phyloP scores from a whole-genome alignment of 2,888 invertebrate species.

The Trichopria drosophilae region DNA sequence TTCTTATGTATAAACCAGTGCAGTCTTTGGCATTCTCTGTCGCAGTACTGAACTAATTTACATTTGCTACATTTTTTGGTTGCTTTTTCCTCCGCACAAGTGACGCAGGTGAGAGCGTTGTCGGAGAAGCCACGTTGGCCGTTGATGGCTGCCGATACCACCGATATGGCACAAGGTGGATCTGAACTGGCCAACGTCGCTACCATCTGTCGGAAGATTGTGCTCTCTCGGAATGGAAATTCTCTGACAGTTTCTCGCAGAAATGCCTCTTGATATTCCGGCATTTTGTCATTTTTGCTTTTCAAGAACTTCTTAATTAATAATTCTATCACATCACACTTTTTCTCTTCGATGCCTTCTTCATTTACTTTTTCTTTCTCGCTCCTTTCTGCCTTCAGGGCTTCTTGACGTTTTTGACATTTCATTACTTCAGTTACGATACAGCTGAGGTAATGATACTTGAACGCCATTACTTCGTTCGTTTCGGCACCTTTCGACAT shows the following conservation, averaged over 20 bases:
- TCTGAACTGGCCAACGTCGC: conserved; percentile 76
- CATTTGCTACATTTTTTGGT: conserved; percentile 94
- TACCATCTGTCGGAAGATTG: conserved; percentile 84
- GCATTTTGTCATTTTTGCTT: conserved; percentile 69
- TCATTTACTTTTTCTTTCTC: conserved; percentile 53
- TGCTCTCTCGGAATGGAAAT: conserved; percentile 88
- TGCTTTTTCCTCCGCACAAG: conserved; percentile 87
- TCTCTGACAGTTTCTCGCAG: conserved; percentile 84
- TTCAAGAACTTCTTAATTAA: conserved; percentile 77
- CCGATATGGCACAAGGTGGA: conserved; percentile 69
- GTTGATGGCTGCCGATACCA: conserved; percentile 81
- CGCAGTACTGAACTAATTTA: conserved; percentile 91
- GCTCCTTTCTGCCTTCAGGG: conserved; percentile 56
- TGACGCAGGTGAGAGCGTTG: conserved; percentile 72
- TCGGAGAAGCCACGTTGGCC: conserved; percentile 82
- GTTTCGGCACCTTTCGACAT: conserved; percentile 80
- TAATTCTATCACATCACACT: conserved; percentile 71
- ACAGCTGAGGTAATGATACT: conserved; percentile 81
- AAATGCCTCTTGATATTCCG: conserved; percentile 69
- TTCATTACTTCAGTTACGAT: conserved; percentile 73
- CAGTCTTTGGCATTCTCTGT: conserved; percentile 88
- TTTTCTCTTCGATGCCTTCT: conserved; percentile 50
- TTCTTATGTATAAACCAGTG: conserved; percentile 93
- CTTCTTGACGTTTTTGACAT: conserved; percentile 69
- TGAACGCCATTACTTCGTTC: conserved; percentile 89